Evolutionary conservation across 2,888 invertebrate genomes (phyloP).

Genomic region (Volucella zonaria): DNA sequence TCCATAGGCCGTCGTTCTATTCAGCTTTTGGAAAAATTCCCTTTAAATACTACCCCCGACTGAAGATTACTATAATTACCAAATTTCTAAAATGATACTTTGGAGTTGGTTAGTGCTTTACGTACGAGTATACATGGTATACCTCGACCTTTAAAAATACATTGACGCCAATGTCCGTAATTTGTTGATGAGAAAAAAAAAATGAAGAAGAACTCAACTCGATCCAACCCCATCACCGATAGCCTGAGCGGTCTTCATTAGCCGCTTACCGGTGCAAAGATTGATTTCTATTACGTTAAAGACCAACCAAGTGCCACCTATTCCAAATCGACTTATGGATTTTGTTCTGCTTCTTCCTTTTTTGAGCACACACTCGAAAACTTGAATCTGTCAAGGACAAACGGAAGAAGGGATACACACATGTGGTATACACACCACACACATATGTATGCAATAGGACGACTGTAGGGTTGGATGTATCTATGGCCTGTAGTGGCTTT

Average conservation of each 20-base stretch:
- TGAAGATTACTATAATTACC: too few species aligned
- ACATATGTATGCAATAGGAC: neutral
- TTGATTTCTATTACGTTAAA: conserved; percentile 26
- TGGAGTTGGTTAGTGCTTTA: too few species aligned
- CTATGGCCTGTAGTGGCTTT: conserved; percentile 16
- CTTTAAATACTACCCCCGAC: too few species aligned
- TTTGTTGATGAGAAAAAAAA: too few species aligned
- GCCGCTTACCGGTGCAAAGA: conserved; percentile 47
- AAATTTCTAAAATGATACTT: too few species aligned
- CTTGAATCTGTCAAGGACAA: conserved; percentile 45
- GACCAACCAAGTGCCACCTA: conserved; percentile 19
- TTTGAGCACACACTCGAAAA: conserved; percentile 19
- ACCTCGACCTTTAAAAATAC: too few species aligned
- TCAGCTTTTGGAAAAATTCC: too few species aligned
- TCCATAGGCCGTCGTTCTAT: too few species aligned
- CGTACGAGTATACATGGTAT: too few species aligned
- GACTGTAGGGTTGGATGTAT: too few species aligned
- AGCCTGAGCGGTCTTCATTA: conserved; percentile 43
- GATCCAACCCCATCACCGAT: neutral
- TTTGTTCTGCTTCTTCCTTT: neutral
- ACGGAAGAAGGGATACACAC: too few species aligned
- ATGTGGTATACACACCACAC: neutral
- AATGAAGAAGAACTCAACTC: neutral
- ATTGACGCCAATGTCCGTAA: too few species aligned
- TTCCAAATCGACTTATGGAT: conserved; percentile 21